These are phyloP conservation scores for Donacobius atricapilla DNA, from an alignment of 2,113 vertebrate genomes.

Conservation along the genomic window DNA sequence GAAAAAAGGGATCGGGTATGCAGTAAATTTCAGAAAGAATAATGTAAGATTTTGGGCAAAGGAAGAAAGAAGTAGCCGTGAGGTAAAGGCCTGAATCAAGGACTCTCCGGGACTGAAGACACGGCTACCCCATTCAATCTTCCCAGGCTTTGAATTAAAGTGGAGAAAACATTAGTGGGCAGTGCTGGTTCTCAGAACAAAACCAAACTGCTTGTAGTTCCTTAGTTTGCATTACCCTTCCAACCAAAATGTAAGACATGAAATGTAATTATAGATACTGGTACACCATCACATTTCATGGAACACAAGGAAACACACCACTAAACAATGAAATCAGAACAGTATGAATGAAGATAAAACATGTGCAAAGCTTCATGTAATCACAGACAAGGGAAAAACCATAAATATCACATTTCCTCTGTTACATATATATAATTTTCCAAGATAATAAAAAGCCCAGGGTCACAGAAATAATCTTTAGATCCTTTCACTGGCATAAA, in stretches of 20 bases:
- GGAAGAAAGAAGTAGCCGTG: neutral
- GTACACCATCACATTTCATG: neutral
- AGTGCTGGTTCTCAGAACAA: neutral
- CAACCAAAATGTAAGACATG: neutral
- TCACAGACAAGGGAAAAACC: neutral
- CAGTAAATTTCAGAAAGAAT: neutral
- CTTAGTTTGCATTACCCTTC: neutral
- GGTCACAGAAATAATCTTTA: neutral
- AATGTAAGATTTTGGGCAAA: neutral
- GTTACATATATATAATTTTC: neutral
- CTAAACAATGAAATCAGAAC: neutral
- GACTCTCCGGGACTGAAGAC: neutral
- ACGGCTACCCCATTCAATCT: neutral
- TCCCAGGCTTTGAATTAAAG: neutral
- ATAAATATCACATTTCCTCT: neutral
- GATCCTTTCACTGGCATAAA: neutral
- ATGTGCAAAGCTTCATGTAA: neutral
- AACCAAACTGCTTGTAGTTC: neutral
- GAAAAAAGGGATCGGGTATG: neutral
- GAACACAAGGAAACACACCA: neutral
- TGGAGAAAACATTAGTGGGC: neutral
- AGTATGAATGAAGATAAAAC: neutral
- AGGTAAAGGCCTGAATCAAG: neutral
- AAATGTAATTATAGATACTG: neutral
- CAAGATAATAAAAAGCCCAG: neutral